Evolutionary conservation across 2,797 vertebrate genomes (phyloP), one percentile per base, ranked within the genome.

Genomic region (Notoglanidium macrostoma): DNA sequence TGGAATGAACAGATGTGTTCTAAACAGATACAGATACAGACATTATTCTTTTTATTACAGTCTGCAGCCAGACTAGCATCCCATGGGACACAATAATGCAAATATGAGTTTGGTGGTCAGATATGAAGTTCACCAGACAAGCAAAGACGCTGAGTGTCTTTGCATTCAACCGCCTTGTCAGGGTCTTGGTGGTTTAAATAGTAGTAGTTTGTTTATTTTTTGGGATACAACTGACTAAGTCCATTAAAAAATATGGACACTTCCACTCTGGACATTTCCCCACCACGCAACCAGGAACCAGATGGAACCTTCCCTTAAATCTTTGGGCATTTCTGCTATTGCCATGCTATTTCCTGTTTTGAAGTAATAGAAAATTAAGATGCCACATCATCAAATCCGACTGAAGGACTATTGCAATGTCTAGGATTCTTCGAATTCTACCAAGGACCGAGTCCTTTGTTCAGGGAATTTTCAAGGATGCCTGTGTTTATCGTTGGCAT

Each of bases 1-100:
- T 72, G 19, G 40, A 72, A 72, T 72, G 40, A 72, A 46, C 70
- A 72, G 70, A 72, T 72, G 68, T 72, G 9, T 46, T 72, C 40
- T 46, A 26, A 72, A 68, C 29, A 68, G 29, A 35, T 68, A 68
- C 14, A 70, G 44, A 46, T 11, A 46, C 10, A 72, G 70, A 72
- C 70, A 46, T 3, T 72, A 19, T 19, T 70, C 32, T 70, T 40
- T 29, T 65, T 65, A 15, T 23, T 44, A 44, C 17, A 44, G 19
- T 72, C 19, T 72, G 8, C 17, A 72, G 21, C 32, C 68, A 72
- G 68, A 21, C 10, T 23, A 40, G 40, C 3, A 72, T 44, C 70
- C 70, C 70, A 72, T 44, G 40, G 21, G 40, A 72, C 70, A 72
- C 19, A 44, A 72, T 9, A 70, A 21, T 70, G 68, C 68, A 72